Evolutionary conservation across 2,888 invertebrate genomes (phyloP), one percentile per base, ranked within the genome.

Genomic region (Cephus rjabovi): DNA sequence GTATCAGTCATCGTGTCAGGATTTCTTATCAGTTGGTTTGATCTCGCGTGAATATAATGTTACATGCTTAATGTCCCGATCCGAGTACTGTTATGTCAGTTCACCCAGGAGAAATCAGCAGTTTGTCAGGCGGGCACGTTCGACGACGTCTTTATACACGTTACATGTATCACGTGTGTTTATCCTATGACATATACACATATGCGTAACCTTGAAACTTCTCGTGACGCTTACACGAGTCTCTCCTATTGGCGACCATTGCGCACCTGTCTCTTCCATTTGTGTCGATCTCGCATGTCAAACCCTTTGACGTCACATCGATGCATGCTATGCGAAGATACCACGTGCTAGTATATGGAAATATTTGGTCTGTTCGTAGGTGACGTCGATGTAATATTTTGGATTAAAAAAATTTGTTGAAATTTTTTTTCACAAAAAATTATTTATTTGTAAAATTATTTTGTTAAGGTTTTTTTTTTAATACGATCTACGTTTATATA

Each of bases 31-130:
- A 37, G 31, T 12, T 1, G 30, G 12, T 30, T 34, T 69, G 68
- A 76, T 76, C 76, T 76, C 40, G 37, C 69, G 76, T 68, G 76
- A 76, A 76, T 76, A 76, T 76, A 76, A 76, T 76, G 76, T 76
- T 76, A 76, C 76, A 71, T 76, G 76, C 37, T 76, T 76, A 71
- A 76, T 71, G 71, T 30, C 37, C 30, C 23, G 76, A 76, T 69
- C 15, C 40, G 31, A 35, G 71, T 76, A 76, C 71, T 70, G 71
- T 76, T 71, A 34, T 34, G 76, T 70, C 76, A 30, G 34, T 35
- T 70, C 37, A 37, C 30, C 31, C 15, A 70, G 76, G 37, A 71
- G 71, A 31, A 34, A 71, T 71, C 71, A 31, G 31, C 71, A 31
- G 56, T 56, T 56, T 56, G 56, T 56, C 56, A 56, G 56, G 56